A percentile compares a stretch with the other conserved stretches of the same genome.
These are phyloP conservation scores for Trogon melanurus DNA, from an alignment of 2,113 vertebrate genomes.

Conservation along the genomic window DNA sequence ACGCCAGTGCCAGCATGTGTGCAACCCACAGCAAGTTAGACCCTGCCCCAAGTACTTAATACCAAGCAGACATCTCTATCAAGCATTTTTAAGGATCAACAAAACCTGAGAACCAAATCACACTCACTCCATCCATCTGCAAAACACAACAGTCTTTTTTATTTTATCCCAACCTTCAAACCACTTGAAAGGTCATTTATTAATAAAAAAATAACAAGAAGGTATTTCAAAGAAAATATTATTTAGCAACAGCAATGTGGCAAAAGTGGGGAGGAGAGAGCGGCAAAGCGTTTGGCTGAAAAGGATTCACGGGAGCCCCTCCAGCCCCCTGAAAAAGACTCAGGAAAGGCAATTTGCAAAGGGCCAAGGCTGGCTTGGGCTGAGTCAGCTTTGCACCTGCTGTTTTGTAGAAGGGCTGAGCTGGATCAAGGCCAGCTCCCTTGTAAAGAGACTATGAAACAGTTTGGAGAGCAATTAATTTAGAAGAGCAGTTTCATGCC, in stretches of 20 bases:
- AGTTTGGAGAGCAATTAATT: not conserved
- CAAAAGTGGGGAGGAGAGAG: no score
- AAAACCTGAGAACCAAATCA: not conserved
- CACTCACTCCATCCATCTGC: not conserved
- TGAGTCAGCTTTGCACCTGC: slow-evolving; percentile 5
- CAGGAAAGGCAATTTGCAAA: fast-evolving
- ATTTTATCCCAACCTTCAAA: not conserved
- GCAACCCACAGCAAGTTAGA: not conserved
- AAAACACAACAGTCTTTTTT: not conserved
- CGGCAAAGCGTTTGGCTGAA: not conserved
- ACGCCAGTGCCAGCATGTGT: not conserved
- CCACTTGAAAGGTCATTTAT: not conserved
- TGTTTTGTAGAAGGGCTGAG: not conserved
- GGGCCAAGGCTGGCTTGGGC: fast-evolving
- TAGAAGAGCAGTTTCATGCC: not conserved
- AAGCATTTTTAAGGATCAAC: not conserved
- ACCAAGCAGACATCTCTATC: not conserved
- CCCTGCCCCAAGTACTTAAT: not conserved
- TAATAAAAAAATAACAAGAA: not conserved
- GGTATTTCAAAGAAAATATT: not conserved
- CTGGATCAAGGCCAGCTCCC: not conserved
- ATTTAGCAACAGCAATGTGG: not conserved
- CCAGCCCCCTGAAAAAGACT: not conserved
- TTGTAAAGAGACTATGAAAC: not conserved
- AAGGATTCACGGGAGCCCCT: not conserved